Percentiles rank a stretch among this genome's conserved stretches.
Conservation (phyloP, 1,140 invertebrate genomes). For the Drosophila erecta region DNA sequence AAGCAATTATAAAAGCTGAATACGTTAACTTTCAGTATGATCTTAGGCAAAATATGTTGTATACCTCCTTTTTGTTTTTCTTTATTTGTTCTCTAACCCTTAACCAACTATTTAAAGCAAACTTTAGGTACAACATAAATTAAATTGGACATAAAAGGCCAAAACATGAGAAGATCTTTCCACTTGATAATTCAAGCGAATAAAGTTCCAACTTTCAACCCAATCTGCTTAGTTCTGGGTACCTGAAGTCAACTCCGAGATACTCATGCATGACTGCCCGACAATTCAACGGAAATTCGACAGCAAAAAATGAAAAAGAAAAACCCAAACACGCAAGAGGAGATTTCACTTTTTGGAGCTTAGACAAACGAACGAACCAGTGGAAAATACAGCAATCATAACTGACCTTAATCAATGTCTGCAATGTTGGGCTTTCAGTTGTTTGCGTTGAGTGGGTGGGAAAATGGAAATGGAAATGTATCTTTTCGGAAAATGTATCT, state of each 20-base stretch:
- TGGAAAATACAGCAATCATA: constrained; percentile 51
- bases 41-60: too few species aligned
- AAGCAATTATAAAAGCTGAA: too few species aligned
- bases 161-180: constrained; percentile 29
- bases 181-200: constrained; percentile 44
- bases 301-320: constrained; percentile 4
- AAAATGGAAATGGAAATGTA: constrained; percentile 37
- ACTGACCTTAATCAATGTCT: constrained; percentile 78
- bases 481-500: constrained; percentile 48
- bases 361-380: constrained; percentile 15
- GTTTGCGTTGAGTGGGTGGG: constrained; percentile 39
- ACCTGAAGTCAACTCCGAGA: constrained; percentile 15
- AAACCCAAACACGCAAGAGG: constrained; percentile 32
- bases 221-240: constrained; percentile 44
- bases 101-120: not conserved
- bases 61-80: too few species aligned
- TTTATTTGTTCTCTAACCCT: not conserved
- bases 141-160: constrained; percentile 29
- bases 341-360: constrained; percentile 69
- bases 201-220: constrained; percentile 40
- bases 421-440: constrained; percentile 39
- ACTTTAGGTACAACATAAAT: constrained; percentile 3
- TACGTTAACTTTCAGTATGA: too few species aligned
- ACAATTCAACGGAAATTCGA: constrained; percentile 12
- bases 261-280: constrained; percentile 44